Evolutionary conservation across 2,797 vertebrate genomes (phyloP).

Genomic region (Rhinoraja longicauda): DNA sequence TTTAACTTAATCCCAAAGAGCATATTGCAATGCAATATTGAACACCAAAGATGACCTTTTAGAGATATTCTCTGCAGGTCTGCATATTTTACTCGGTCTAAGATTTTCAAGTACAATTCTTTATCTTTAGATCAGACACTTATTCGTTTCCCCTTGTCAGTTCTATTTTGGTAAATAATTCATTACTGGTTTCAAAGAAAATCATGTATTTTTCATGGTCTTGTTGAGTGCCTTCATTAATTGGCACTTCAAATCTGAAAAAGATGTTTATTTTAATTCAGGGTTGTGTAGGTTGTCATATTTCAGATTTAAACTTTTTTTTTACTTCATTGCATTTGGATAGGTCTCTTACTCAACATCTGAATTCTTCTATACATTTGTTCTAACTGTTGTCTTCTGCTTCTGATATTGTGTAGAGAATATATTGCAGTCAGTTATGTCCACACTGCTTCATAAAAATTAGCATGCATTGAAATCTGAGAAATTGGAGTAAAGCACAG

Average conservation of each 20-base stretch:
- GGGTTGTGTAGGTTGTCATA: slow-evolving; percentile 46
- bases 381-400: background rate
- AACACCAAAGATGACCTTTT: slow-evolving; percentile 44
- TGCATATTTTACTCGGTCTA: slow-evolving; percentile 53
- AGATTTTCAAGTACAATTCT: slow-evolving; percentile 53
- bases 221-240: slow-evolving; percentile 48
- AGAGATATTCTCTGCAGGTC: slow-evolving; percentile 45
- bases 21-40: slow-evolving; percentile 48
- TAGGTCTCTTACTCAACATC: background rate
- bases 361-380: background rate
- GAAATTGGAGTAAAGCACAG: background rate
- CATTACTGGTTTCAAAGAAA: slow-evolving; percentile 23
- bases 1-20: slow-evolving; percentile 56
- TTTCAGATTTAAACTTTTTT: slow-evolving; percentile 2
- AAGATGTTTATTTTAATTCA: slow-evolving; percentile 59
- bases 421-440: background rate
- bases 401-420: background rate
- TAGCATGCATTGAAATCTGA: background rate
- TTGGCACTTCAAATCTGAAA: slow-evolving; percentile 50
- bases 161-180: slow-evolving; percentile 43
- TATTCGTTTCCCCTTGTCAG: slow-evolving; percentile 51
- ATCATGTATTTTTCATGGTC: slow-evolving; percentile 18
- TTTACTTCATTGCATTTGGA: background rate
- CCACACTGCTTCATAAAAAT: background rate
- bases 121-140: slow-evolving; percentile 52